Base-by-base conservation (phyloP, 2,113 vertebrate species). In the Chaenogobius annularis region DNA sequence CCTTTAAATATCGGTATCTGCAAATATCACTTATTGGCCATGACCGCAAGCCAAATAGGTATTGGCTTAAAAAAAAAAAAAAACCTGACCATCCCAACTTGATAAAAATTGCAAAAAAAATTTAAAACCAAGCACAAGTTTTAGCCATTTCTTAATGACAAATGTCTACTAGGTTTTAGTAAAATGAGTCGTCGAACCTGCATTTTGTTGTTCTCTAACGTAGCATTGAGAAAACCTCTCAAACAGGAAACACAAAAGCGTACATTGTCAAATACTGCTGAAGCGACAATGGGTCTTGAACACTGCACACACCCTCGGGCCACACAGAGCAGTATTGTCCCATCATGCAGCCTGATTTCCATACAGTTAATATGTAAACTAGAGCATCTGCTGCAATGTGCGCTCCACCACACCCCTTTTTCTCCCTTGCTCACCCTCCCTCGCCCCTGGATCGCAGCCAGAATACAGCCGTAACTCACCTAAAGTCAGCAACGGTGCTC, bases 291-390 rank as follows among this genome's bases (percentile, higher is more conserved):
- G 59, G 40, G 47, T 31, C 15, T 55, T 50, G 43, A 1, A 1
- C 26, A 31, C 26, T 31, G 26, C 59, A 58, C 66, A 12, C 14
- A 13, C 59, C 10, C 26, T 11, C 26, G 17, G 59, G 64, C 40
- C 61, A n/a, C 58, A 15, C 61, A 20, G 48, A 52, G 19, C 44
- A 26, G n/a, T 67, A 64, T 75, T 86, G 70, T 66, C 68, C 69
- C 55, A 31, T 31, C 1, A 1, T 46, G 44, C 68, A 70, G 68
- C 3, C 26, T 20, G 73, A 81, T 78, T 68, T 63, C 20, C 11
- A 72, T 75, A 66, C 84, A 89, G 87, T 88, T 79, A 82, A 86
- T 79, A 77, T 84, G 79, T 80, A 90, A 85, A 86, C 80, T 68
- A 70, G 74, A 69, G 83, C 88, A 89, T 86, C 90, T 89, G 90